Base-by-base conservation (phyloP, 2,888 invertebrate species). In the Gari tellinella region DNA sequence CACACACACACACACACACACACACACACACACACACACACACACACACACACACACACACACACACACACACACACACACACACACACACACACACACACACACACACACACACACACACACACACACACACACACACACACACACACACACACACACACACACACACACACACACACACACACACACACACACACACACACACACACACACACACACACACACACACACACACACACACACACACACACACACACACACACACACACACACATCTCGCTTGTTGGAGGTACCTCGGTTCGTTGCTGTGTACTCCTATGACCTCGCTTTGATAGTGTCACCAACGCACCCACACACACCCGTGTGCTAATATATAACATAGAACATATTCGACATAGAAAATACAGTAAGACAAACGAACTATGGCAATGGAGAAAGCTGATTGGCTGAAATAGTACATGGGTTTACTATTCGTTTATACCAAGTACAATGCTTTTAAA, bases 1-100 rank as follows among this genome's bases (percentile, higher is more conserved):
- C 40, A 40, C 40, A 40, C 40, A 40, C 40, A 40, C 40, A 40
- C 40, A 40, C 40, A 40, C 40, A 40, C 40, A 40, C 40, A 40
- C 40, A 40, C 40, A 40, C 40, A 40, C 40, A 40, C 40, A 40
- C 40, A 40, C 40, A 40, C 40, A 40, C 40, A 40, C 40, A 40
- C 40, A 40, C 40, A 40, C 40, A 40, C 40, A 40, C 40, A 40
- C 40, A 40, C 40, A 40, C 40, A 40, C 40, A 15, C 40, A 40
- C 40, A 40, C 10, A 40, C 10, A 40, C 10, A 40, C 10, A 40
- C 10, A 40, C 10, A 40, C 10, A 40, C 10, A 40, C 10, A 40
- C 10, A 40, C 10, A 40, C 12, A 46, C 12, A 17, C 12, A 17
- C 8, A 46, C 12, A 46, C 12, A 46, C 8, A 14, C 12, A 46